A percentile compares a stretch with the other conserved stretches of the same genome.
Evolutionary conservation across 2,888 invertebrate genomes (phyloP).

Genomic region (Drosophila diplacantha): DNA sequence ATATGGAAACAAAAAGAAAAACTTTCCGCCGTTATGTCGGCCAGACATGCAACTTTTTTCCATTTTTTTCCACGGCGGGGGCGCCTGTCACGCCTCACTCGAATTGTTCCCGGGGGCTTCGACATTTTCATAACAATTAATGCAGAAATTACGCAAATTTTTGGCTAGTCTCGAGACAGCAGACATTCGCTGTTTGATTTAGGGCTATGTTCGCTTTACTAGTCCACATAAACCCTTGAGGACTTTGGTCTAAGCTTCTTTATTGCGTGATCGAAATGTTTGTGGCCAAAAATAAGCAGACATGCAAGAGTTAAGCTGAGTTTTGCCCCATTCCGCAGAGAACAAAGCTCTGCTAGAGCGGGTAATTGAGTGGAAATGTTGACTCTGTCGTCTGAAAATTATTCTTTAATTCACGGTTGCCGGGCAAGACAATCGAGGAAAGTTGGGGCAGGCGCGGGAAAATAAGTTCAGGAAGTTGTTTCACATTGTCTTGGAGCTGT

Average conservation of each 20-base stretch:
- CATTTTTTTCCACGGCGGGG: constrained; percentile 8
- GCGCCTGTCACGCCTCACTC: constrained; percentile 12
- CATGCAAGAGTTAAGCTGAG: constrained; percentile 13
- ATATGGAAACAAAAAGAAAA: constrained; percentile 32
- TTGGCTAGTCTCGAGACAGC: constrained; percentile 44
- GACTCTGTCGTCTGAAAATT: constrained; percentile 18
- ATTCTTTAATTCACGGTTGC: constrained; percentile 27
- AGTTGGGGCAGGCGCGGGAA: constrained; percentile 3
- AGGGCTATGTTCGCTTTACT: constrained; percentile 17
- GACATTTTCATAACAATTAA: constrained; percentile 62
- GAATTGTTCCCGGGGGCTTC: constrained; percentile 2
- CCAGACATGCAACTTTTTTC: constrained; percentile 59
- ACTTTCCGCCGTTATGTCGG: constrained; percentile 46
- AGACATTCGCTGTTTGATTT: constrained; percentile 30
- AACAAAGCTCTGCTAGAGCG: constrained; percentile 22
- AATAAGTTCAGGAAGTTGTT: constrained; percentile 8
- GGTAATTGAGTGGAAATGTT: constrained; percentile 39
- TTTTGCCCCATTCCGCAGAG: not conserved
- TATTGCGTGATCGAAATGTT: constrained; percentile 64
- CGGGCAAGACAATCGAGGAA: constrained; percentile 18
- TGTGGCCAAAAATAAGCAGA: constrained; percentile 60
- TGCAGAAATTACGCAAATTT: constrained; percentile 69
- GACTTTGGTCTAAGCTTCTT: constrained; percentile 37
- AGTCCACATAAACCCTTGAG: constrained; percentile 27
- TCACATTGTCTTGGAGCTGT: constrained; percentile 5